Conservation (phyloP, 1,140 invertebrate genomes). For the Chelonus insularis region DNA sequence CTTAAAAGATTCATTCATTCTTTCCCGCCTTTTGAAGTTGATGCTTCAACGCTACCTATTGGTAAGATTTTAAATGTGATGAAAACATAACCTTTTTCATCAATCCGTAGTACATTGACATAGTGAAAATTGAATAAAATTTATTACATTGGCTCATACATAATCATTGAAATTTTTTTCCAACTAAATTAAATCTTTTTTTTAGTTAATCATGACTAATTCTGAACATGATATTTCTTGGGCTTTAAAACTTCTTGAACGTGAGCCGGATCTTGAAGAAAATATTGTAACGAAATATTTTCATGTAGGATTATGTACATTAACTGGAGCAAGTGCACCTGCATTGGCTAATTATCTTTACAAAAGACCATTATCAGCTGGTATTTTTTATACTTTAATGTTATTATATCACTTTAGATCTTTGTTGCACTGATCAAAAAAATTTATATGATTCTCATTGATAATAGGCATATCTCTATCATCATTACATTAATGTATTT, state of each 20-base stretch:
- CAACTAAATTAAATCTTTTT: no score
- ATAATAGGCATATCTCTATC: conserved; percentile 27
- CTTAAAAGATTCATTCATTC: no score
- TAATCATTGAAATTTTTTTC: no score
- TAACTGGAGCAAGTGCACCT: conserved; percentile 10
- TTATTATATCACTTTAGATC: background rate
- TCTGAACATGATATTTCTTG: conserved; percentile 37
- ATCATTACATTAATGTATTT: no score
- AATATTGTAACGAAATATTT: conserved; percentile 30
- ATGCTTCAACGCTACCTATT: no score
- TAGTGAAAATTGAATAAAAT: no score
- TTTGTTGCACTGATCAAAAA: background rate
- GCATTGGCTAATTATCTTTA: background rate
- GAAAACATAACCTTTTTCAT: no score
- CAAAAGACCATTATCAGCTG: conserved; percentile 16
- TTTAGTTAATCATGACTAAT: no score
- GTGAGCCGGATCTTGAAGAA: conserved; percentile 33
- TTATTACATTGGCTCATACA: no score
- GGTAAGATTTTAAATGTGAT: no score
- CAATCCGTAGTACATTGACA: no score
- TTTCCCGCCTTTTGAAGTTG: no score
- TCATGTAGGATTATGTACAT: background rate
- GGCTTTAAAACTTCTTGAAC: conserved; percentile 45
- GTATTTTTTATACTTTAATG: conserved; percentile 23
- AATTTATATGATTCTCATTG: conserved; percentile 23